phyloP scores from a whole-genome alignment of 2,888 invertebrate species.

The Nezara viridula region DNA sequence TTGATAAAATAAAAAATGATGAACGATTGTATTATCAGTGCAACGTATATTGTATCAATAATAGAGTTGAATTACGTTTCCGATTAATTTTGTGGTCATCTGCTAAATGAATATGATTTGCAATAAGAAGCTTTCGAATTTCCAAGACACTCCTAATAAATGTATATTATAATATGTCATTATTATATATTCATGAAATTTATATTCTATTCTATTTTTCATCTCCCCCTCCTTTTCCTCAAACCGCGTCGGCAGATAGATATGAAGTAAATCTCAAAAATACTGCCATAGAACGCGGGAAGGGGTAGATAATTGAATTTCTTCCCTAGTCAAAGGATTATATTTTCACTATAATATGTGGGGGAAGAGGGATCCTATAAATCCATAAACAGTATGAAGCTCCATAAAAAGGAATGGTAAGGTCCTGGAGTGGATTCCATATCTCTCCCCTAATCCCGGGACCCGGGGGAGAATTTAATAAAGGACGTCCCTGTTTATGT shows the following conservation, averaged over 20 bases:
- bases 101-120: background rate
- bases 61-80: background rate
- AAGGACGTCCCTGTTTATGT: slow-evolving; percentile 56
- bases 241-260: background rate
- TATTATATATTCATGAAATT: background rate
- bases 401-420: slow-evolving; percentile 56
- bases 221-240: background rate
- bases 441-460: slow-evolving; percentile 56
- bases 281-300: slow-evolving; percentile 10
- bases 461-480: slow-evolving; percentile 55
- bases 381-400: slow-evolving; percentile 53
- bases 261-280: slow-evolving; percentile 37
- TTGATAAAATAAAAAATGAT: no score
- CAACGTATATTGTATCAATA: no score
- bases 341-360: slow-evolving; percentile 33
- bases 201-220: background rate
- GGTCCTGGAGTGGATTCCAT: slow-evolving; percentile 55
- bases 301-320: slow-evolving; percentile 39
- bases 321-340: slow-evolving; percentile 32
- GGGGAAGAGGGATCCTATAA: slow-evolving; percentile 31
- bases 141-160: background rate
- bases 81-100: background rate
- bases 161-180: background rate
- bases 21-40: no score
- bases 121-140: background rate